These are phyloP conservation scores for Drosophila pruinosa DNA, from an alignment of 1,140 invertebrate genomes.

Conservation along the genomic window DNA sequence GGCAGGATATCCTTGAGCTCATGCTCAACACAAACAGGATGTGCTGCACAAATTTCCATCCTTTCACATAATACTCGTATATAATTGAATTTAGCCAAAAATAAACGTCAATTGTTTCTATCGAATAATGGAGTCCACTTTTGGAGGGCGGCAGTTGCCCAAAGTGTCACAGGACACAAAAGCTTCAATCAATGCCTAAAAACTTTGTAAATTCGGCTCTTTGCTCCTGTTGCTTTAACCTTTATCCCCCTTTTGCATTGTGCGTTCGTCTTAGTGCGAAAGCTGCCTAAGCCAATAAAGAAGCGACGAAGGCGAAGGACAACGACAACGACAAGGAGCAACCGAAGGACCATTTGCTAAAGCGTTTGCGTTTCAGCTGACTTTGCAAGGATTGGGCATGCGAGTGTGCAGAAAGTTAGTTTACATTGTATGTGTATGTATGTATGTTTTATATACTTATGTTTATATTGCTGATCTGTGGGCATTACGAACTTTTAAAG, in stretches of 20 bases:
- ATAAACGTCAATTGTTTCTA: constrained; percentile 69
- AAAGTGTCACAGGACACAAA: constrained; percentile 49
- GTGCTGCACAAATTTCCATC: constrained; percentile 27
- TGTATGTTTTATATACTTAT: background rate
- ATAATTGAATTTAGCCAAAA: constrained; percentile 58
- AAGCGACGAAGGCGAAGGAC: constrained; percentile 34
- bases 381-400: background rate
- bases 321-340: constrained; percentile 28
- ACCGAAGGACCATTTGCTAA: constrained; percentile 50
- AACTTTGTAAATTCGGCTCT: constrained; percentile 56
- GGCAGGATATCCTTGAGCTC: constrained; percentile 43
- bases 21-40: constrained; percentile 33
- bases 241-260: constrained; percentile 54
- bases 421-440: too few species aligned
- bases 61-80: constrained; percentile 7
- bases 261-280: constrained; percentile 39
- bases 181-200: constrained; percentile 64
- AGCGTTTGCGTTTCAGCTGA: constrained; percentile 39
- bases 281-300: constrained; percentile 72
- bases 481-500: background rate
- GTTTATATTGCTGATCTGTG: constrained; percentile 1
- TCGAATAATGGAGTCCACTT: background rate
- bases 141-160: background rate
- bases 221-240: constrained; percentile 60
- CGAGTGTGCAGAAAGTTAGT: background rate